Base-by-base conservation (phyloP, 2,888 invertebrate species). In the Seira musarum region DNA sequence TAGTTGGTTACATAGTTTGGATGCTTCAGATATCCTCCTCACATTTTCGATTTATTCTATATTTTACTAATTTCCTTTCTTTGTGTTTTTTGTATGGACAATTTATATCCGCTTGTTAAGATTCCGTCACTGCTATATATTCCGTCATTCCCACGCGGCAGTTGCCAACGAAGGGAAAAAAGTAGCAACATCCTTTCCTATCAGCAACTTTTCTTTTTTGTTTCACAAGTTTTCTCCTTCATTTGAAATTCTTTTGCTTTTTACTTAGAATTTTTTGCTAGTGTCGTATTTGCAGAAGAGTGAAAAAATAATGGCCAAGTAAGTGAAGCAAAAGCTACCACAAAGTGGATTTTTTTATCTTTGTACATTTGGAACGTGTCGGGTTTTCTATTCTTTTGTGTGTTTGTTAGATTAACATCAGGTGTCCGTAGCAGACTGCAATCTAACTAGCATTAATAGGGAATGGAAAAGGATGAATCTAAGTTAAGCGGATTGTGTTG, bases 401-500 rank as follows among this genome's bases (percentile, higher is more conserved):
- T 78, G 65, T 17, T 76, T 24, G 25, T 73, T 74, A 64, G 68
- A 80, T 80, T 74, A 80, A 80, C 80, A 80, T 80, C 80, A 80
- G 80, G 80, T 80, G 80, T 80, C 69, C 69, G 67, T 64, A 64
- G 21, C 73, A 68, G 80, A 73, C 73, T 53, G 68, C 73, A 68
- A 74, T 80, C 69, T 57, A 73, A 72, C 80, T 57, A 61, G 73
- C 68, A 74, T 80, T 73, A 68, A 66, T 69, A 40, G 66, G 74
- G n/a, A 80, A 70, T 66, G 80, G 70, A 74, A 75, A 30, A 66
- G 80, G 80, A 80, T 80, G 74, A 80, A 80, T 80, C 74, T 69
- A 69, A 74, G 74, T 60, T 80, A 80, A 80, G 74, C 80, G 74
- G 80, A 80, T 80, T 80, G 68, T 57, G 46, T 75, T 63, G n/a